Conservation (phyloP, 2,113 vertebrate genomes). For the Cathartes aura region DNA sequence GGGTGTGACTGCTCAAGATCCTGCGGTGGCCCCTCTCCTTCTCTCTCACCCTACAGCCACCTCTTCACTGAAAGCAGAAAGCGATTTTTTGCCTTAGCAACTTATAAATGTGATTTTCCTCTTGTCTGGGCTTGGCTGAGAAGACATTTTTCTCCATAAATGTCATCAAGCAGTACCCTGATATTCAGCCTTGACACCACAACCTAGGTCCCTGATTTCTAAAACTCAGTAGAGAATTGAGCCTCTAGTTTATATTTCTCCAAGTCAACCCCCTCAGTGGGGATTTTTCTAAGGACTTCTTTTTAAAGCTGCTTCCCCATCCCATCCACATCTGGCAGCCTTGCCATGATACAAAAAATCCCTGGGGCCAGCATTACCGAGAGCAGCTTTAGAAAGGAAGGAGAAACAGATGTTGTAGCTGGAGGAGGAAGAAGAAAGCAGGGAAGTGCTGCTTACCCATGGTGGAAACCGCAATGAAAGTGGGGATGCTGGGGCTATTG, state of each 20-base stretch:
- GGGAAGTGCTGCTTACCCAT: slow-evolving; percentile 76
- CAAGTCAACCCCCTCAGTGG: accelerated
- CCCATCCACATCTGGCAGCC: background rate
- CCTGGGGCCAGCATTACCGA: background rate
- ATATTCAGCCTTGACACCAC: background rate
- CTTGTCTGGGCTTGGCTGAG: background rate
- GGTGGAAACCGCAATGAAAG: slow-evolving; percentile 87
- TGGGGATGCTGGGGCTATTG: slow-evolving; percentile 84
- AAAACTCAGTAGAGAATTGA: background rate
- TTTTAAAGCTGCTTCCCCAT: background rate
- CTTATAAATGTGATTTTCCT: background rate
- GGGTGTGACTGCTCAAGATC: background rate
- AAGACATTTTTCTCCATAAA: background rate
- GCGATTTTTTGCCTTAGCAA: background rate
- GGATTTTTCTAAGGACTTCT: background rate
- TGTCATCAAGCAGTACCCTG: background rate
- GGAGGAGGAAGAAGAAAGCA: background rate
- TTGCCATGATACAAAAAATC: background rate
- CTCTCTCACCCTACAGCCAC: background rate
- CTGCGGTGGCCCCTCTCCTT: background rate
- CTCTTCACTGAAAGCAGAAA: background rate
- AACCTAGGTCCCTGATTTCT: background rate
- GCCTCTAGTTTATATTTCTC: background rate
- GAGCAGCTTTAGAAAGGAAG: background rate
- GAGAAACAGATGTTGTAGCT: background rate